Evolutionary conservation across 2,888 invertebrate genomes (phyloP), one percentile per base, ranked within the genome.

Genomic region (Acrobasis suavella): DNA sequence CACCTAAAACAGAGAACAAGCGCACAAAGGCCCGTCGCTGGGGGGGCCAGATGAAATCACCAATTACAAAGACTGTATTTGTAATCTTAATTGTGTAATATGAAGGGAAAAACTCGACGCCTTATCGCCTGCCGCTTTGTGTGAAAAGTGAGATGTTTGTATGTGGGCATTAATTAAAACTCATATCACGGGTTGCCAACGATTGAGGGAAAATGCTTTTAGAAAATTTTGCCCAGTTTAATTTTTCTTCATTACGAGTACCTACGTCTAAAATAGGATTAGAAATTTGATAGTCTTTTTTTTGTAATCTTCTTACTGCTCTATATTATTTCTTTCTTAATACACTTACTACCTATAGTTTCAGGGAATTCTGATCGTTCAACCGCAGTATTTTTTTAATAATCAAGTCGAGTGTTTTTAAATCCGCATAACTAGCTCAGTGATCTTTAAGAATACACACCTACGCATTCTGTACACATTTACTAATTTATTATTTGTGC

Each of bases 21-120:
- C 17, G 42, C 39, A 56, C 12, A 42, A 56, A 16, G n/a, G 9
- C n/a, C 22, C 39, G 39, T 12, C 14, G 55, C 16, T 12, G 9
- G 16, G 16, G 55, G 9, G n/a, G n/a, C n/a, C 15, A 56, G 56
- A 56, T 42, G 17, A 17, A 22, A 56, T 42, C 42, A 17, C 8
- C 38, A 55, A 15, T 42, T 42, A 22, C 56, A 42, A 42, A 42
- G 56, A 56, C 56, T 17, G 17, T 42, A 17, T 56, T 42, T 56
- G 56, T 32, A 50, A 59, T 59, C 59, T 60, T 50, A 51, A 60
- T 60, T 50, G 60, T 50, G 50, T 14, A 17, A 60, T 16, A 50
- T 50, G 50, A 50, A 60, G 50, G 59, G 59, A 38, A 16, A 52
- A 58, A 22, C 50, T 58, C 49, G 15, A 59, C 59, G 49, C 60